phyloP scores from a whole-genome alignment of 1,140 invertebrate species.

The Hydropsyche tenuis region DNA sequence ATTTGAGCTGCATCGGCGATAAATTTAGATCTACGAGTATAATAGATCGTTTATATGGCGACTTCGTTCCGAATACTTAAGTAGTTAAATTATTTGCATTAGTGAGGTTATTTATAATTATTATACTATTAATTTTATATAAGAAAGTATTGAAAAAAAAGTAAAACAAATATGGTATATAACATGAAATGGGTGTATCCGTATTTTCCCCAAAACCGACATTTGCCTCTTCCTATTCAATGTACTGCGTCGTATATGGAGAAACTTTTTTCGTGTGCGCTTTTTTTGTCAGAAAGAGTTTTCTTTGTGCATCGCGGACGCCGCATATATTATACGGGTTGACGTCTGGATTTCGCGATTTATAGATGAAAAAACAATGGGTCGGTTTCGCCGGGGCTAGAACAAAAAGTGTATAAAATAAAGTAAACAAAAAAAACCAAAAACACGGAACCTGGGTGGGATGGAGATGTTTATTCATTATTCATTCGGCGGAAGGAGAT shows the following conservation, averaged over 20 bases:
- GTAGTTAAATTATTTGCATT: too few relatives aligned
- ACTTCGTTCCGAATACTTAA: not conserved
- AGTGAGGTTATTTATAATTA: too few relatives aligned
- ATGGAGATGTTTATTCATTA: conserved; percentile 41
- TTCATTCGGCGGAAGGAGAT: conserved; percentile 38
- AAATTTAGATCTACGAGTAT: conserved; percentile 2
- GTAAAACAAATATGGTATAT: too few relatives aligned
- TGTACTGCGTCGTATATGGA: conserved; percentile 12
- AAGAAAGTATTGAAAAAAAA: too few relatives aligned
- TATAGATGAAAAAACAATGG: conserved; percentile 45
- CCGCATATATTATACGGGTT: conserved; percentile 27
- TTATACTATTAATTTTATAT: too few relatives aligned
- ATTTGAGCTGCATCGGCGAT: not conserved
- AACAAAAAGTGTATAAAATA: not conserved
- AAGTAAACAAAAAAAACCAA: not conserved
- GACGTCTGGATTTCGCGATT: conserved; percentile 41
- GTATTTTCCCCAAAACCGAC: too few relatives aligned
- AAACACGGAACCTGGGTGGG: too few relatives aligned
- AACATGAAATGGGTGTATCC: too few relatives aligned
- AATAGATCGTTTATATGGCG: conserved; percentile 17
- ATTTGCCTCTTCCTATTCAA: not conserved
- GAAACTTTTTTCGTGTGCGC: too few relatives aligned
- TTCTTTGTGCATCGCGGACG: conserved; percentile 29
- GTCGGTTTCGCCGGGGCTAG: conserved; percentile 9
- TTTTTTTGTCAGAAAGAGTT: not conserved